Conservation (phyloP, 2,113 vertebrate species). For the Zapornia atra region DNA sequence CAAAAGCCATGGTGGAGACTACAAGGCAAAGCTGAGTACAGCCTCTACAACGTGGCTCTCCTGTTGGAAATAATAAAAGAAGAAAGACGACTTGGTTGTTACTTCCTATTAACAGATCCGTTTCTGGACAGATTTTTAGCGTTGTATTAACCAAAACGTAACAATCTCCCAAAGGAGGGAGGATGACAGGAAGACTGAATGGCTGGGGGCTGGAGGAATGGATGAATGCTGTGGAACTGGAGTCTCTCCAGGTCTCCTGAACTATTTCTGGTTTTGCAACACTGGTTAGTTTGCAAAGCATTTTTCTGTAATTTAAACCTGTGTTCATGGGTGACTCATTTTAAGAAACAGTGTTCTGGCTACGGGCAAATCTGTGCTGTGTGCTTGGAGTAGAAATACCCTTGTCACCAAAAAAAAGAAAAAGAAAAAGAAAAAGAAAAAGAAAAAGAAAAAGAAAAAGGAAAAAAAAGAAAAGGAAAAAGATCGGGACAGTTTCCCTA, state of each 20-base stretch:
- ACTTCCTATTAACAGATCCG: background rate
- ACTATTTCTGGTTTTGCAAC: constrained; percentile 41
- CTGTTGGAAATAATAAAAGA: background rate
- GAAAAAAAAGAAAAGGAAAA: too few species aligned
- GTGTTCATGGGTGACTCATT: constrained; percentile 23
- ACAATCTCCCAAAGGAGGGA: background rate
- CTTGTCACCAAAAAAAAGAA: too few species aligned
- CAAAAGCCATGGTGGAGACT: background rate
- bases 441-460: too few species aligned
- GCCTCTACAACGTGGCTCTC: background rate
- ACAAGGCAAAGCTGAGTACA: background rate
- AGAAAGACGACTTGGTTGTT: background rate
- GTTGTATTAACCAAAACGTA: background rate
- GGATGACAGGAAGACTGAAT: constrained; percentile 7
- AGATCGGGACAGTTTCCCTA: background rate
- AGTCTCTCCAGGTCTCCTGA: constrained; percentile 3
- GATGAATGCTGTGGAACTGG: background rate
- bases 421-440: too few species aligned
- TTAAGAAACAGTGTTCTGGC: background rate
- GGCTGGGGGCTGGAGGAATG: background rate
- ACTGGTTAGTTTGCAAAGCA: constrained; percentile 11
- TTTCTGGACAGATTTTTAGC: background rate
- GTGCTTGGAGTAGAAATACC: background rate
- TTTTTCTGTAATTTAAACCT: constrained; percentile 41
- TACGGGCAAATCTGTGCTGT: background rate